Evolutionary conservation across 2,113 vertebrate genomes (phyloP), one percentile per base, ranked within the genome.

Genomic region (Holacanthus passer): DNA sequence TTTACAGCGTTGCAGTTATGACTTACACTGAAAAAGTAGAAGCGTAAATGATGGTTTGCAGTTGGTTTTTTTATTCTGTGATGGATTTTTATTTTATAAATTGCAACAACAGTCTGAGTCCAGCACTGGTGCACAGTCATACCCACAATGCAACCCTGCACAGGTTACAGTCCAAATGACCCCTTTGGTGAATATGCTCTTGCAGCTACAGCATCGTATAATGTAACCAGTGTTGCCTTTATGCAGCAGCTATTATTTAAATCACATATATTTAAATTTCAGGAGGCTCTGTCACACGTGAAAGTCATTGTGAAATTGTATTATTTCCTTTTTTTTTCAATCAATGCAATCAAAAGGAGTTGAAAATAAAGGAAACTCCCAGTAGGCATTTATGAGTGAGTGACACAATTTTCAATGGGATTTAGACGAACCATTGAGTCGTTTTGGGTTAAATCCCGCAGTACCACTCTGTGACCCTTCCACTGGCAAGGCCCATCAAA

Each of bases 381-480:
- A 65, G 82, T 77, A 73, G 74, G 81, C 82, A 64, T 71, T 77
- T 86, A 52, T 73, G 31, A 90, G 55, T 91, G 89, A 93, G 56
- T 90, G 92, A 93, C 84, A 89, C 60, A 73, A 41, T 89, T 86
- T 86, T 83, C 71, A 85, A 80, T 84, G 71, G 89, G 90, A 93
- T 94, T 95, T 94, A 86, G 69, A 82, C 22, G 45, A 94, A 86
- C 79, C 79, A 60, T 77, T 78, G 62, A 82, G 62, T 89, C 50
- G 47, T 70, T 89, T 77, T 81, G 68, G 73, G 82, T 93, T 92
- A 89, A 94, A 91, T 89, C 90, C 86, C 35, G 7, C 84, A 81
- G 91, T 94, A 91, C 92, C 89, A 90, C 82, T 84, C 84, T 10
- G 90, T 94, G 94, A 93, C 92, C 90, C 77, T 69, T 89, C 87